Conservation (phyloP, 2,797 vertebrate species). For the Acestrorhynchus altus region DNA sequence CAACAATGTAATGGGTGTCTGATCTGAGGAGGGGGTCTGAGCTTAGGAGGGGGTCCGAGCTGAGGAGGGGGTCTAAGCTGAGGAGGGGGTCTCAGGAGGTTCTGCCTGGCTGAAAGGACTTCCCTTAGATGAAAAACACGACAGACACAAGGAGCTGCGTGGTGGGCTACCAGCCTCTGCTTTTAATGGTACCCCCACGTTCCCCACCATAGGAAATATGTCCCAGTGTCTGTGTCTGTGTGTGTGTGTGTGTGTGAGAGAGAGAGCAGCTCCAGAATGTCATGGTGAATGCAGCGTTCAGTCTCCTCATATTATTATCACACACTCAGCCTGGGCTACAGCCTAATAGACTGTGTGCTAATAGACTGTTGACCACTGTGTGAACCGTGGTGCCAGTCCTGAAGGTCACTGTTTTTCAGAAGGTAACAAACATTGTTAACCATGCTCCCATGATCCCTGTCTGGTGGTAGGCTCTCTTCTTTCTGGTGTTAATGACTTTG, state of each 20-base stretch:
- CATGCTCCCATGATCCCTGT: neutral
- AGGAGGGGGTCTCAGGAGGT: neutral
- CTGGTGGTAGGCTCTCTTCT: neutral
- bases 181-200: constrained; percentile 4
- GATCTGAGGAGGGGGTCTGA: constrained; percentile 61
- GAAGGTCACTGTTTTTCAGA: neutral
- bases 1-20: constrained; percentile 70
- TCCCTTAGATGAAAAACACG: constrained; percentile 54
- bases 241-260: neutral
- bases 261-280: constrained; percentile 3
- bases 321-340: neutral
- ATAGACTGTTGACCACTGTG: neutral
- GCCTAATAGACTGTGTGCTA: neutral
- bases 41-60: too few species aligned
- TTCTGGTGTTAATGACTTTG: neutral
- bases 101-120: constrained; percentile 54
- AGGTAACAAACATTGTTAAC: constrained; percentile 5
- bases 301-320: neutral
- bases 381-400: neutral
- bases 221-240: constrained; percentile 4
- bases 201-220: neutral
- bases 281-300: constrained; percentile 10
- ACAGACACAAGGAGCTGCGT: constrained; percentile 40
- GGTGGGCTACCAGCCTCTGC: constrained; percentile 1
- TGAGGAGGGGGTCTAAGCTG: constrained; percentile 57